Evolutionary conservation across 2,113 vertebrate species (phyloP).

Genomic region (Chelonoidis abingdonii): DNA sequence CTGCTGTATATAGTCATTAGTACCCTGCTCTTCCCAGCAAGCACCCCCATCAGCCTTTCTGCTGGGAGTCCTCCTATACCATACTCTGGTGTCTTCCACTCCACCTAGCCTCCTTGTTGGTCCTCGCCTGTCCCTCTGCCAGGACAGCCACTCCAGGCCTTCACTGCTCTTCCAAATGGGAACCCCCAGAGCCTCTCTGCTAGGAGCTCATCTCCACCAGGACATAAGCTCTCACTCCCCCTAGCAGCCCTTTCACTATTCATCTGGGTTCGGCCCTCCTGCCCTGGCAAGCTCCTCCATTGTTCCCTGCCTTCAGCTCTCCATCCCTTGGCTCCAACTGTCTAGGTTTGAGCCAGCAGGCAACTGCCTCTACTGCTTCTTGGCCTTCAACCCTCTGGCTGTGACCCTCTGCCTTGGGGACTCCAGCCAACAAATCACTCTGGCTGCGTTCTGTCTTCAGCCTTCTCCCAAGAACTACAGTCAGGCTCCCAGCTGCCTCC

Average conservation of each 20-base stretch:
- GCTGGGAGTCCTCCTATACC: neutral
- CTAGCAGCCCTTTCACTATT: neutral
- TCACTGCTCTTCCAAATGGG: neutral
- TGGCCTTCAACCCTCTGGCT: neutral
- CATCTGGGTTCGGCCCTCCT: neutral
- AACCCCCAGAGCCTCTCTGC: neutral
- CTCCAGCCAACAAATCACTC: too few relatives aligned
- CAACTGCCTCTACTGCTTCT: neutral
- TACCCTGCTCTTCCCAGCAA: neutral
- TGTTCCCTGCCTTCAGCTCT: neutral
- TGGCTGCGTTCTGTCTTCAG: too few relatives aligned
- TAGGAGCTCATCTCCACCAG: neutral
- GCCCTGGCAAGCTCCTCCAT: neutral
- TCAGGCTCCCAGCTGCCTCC: too few relatives aligned
- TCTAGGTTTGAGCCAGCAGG: neutral
- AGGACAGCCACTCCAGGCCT: neutral
- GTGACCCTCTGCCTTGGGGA: neutral
- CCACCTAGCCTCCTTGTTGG: neutral
- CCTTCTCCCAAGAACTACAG: too few relatives aligned
- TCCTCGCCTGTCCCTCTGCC: neutral
- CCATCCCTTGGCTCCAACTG: neutral
- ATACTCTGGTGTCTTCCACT: neutral
- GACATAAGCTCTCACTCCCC: neutral
- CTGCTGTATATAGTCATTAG: neutral
- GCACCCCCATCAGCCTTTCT: neutral